A percentile compares a stretch with the other conserved stretches of the same genome.
Evolutionary conservation across 2,113 vertebrate species (phyloP).

Genomic region (Pholis gunnellus): DNA sequence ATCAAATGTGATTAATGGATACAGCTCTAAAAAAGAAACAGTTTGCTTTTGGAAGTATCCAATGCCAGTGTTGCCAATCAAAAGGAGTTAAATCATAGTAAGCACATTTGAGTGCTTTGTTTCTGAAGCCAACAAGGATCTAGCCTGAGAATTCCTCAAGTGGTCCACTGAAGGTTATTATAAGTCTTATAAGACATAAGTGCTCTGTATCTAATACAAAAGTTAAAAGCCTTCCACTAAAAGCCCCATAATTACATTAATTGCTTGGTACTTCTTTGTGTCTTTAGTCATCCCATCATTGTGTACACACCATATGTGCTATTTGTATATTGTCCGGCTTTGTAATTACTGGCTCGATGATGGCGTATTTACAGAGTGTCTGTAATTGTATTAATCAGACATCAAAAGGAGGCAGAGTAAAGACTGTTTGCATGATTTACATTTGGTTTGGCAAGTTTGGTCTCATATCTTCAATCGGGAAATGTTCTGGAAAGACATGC

Average conservation of each 20-base stretch:
- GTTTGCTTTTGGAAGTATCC: constrained; percentile 3
- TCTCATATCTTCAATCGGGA: constrained; percentile 48
- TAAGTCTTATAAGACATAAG: constrained; percentile 37
- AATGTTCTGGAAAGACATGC: constrained; percentile 26
- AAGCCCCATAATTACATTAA: constrained; percentile 45
- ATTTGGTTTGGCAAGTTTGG: constrained; percentile 47
- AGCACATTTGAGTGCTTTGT: constrained; percentile 28
- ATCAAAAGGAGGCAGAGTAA: constrained; percentile 43
- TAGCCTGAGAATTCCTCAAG: constrained; percentile 22
- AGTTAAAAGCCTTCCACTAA: constrained; percentile 33
- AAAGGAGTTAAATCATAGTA: constrained; percentile 21
- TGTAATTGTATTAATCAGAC: constrained; percentile 50
- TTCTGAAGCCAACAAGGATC: constrained; percentile 36
- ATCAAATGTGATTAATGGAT: background rate
- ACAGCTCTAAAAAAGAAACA: background rate
- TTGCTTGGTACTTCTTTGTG: constrained; percentile 15
- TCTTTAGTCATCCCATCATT: constrained; percentile 24
- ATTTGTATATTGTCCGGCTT: constrained; percentile 53
- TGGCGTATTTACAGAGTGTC: constrained; percentile 26
- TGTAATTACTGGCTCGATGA: constrained; percentile 45
- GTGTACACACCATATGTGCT: constrained; percentile 39
- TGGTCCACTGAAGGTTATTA: constrained; percentile 16
- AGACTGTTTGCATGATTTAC: constrained; percentile 44
- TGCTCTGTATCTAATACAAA: constrained; percentile 6
- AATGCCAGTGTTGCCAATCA: background rate